Evolutionary conservation across 1,140 invertebrate species (phyloP).

Genomic region (Battus philenor): DNA sequence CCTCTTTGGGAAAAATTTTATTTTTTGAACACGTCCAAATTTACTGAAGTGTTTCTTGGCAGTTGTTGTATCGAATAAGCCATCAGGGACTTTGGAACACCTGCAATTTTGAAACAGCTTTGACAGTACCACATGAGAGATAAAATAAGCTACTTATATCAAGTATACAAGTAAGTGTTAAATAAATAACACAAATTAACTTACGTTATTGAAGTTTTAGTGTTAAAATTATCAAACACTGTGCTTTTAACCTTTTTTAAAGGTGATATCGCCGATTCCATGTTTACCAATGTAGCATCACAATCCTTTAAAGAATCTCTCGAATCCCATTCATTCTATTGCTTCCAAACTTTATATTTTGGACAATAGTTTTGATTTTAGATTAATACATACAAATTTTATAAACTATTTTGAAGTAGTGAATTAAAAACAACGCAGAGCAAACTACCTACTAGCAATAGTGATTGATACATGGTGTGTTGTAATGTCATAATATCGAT

Average conservation of each 20-base stretch:
- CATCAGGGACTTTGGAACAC: conserved; percentile 80
- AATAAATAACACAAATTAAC: conserved; percentile 18
- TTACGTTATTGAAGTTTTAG: conserved; percentile 60
- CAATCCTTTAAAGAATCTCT: too few relatives aligned
- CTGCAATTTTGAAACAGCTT: conserved; percentile 41
- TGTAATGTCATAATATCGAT: too few relatives aligned
- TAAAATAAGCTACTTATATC: background rate
- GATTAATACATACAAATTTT: too few relatives aligned
- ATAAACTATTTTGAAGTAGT: too few relatives aligned
- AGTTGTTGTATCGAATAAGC: conserved; percentile 77
- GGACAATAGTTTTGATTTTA: too few relatives aligned
- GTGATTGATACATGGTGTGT: too few relatives aligned
- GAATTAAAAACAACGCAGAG: too few relatives aligned
- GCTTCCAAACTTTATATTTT: too few relatives aligned
- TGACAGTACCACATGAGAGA: background rate
- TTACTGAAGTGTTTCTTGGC: conserved; percentile 81
- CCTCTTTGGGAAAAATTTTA: conserved; percentile 78
- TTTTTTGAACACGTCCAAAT: conserved; percentile 79
- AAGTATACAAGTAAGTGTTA: too few relatives aligned
- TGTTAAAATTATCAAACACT: conserved; percentile 34
- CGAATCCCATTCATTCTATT: too few relatives aligned
- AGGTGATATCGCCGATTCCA: conserved; percentile 41
- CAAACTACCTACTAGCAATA: too few relatives aligned
- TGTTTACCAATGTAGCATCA: conserved; percentile 25
- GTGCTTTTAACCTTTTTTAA: conserved; percentile 47